Base-by-base conservation (phyloP, 2,113 vertebrate species). In the Ammodramus savannarum region DNA sequence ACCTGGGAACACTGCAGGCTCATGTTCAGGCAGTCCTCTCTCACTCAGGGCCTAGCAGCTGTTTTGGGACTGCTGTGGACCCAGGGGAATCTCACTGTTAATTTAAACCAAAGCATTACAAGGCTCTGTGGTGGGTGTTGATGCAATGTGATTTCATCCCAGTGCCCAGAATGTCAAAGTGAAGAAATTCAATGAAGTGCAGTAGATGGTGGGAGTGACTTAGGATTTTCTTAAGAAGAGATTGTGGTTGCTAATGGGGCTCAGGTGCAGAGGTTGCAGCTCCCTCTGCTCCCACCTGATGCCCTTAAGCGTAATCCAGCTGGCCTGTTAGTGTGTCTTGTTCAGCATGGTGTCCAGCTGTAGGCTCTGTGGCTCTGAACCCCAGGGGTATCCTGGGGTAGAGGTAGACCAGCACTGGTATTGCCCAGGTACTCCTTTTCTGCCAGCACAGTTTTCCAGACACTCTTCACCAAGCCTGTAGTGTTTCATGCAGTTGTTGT, bases 291-390 rank as follows among this genome's bases (percentile, higher is more conserved):
- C 25, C 31, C 9, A 36, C 43, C 16, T 58, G 31, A 11, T 49
- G 20, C 4, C 36, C 25, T 43, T 58, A 26, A 0, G 1, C 36
- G 25, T 49, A 49, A 25, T 32, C 17, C 16, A 18, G 0, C 11
- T 82, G 0, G 0, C 16, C 9, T 2, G 5, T 4, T 63, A 48
- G 3, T 0, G 0, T 32, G 16, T 39, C 29, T 74, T 63, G n/a
- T 55, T 34, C 21, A 86, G 26, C 0, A 1, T 3, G 2, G 9
- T 21, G 31, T 78, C 48, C 10, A 66, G n/a, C 44, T 69, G 11
- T 32, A 48, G 41, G 14, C 31, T 61, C 48, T 36, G 16, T 65
- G 41, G 16, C 8, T 63, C 54, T 72, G 11, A 55, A 34, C 6
- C 7, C 8, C n/a, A 11, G 20, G 4, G 5, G 21, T 18, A 62